Conservation (phyloP, 2,113 vertebrate genomes). For the Brachyhypopomus gauderio region DNA sequence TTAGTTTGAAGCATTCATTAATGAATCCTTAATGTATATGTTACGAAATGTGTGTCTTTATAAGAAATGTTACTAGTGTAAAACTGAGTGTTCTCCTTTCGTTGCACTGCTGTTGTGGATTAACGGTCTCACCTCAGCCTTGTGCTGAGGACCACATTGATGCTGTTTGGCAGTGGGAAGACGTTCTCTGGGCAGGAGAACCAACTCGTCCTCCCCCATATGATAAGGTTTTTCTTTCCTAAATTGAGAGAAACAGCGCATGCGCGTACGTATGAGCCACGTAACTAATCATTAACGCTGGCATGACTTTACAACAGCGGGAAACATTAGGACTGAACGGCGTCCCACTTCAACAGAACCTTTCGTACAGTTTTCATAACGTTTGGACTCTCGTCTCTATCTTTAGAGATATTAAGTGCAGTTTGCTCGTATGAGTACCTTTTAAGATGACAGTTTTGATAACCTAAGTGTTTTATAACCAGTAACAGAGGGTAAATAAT, state of each 20-base stretch:
- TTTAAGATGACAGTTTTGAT: neutral
- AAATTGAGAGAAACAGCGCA: neutral
- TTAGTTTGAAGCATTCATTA: neutral
- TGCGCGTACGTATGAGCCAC: neutral
- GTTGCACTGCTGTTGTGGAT: neutral
- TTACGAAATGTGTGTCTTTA: neutral
- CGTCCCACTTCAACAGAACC: too few species aligned
- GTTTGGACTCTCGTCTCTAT: too few species aligned
- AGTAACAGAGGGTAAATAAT: too few species aligned
- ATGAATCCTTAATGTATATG: neutral
- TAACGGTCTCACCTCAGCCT: slow-evolving; percentile 63
- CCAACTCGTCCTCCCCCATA: slow-evolving; percentile 75
- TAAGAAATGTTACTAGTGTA: neutral
- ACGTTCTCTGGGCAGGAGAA: slow-evolving; percentile 58
- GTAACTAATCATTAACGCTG: neutral
- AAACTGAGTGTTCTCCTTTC: neutral
- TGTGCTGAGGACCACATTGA: slow-evolving; percentile 73
- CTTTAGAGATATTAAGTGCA: too few species aligned
- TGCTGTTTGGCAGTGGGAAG: slow-evolving; percentile 68
- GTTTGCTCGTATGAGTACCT: too few species aligned
- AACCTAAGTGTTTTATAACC: neutral
- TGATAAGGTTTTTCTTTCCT: slow-evolving; percentile 78
- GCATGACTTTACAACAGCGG: neutral
- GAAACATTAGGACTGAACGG: too few species aligned
- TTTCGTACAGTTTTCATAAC: too few species aligned